Evolutionary conservation across 2,888 invertebrate species (phyloP).

Genomic region (Stenchaetothrips biformis): DNA sequence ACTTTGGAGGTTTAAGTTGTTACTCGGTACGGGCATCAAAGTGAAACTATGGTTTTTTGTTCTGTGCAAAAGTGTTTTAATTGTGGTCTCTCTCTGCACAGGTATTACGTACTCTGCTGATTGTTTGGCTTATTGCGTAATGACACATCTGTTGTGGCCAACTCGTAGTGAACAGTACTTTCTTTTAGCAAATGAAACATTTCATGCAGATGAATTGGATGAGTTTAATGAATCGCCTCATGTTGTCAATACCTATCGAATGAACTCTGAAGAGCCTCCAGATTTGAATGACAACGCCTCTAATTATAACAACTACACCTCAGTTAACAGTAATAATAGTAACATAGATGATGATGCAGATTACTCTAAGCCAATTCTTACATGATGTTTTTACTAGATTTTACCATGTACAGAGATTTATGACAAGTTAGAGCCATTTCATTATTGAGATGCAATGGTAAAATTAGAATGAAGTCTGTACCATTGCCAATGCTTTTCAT

Average conservation of each 20-base stretch:
- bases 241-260: conserved; percentile 53
- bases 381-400: neutral
- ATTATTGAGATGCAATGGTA: neutral
- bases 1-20: conserved; percentile 90
- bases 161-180: conserved; percentile 89
- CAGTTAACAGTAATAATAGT: neutral
- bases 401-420: too few species aligned
- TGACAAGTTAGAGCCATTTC: neutral
- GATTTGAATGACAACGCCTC: conserved; percentile 36
- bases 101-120: conserved; percentile 95
- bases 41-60: neutral
- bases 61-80: neutral
- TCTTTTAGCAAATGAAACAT: conserved; percentile 57
- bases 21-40: conserved; percentile 63
- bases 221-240: conserved; percentile 90
- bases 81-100: conserved; percentile 45
- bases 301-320: neutral
- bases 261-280: conserved; percentile 48
- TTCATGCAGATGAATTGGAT: conserved; percentile 68
- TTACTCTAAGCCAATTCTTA: neutral
- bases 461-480: too few species aligned
- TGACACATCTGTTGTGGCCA: conserved; percentile 95
- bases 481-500: too few species aligned
- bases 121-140: conserved; percentile 88
- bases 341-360: conserved; percentile 5